Percentiles rank a stretch among this genome's conserved stretches.
Conservation (phyloP, 2,113 vertebrate species). For the Drymodes brunneopygia region DNA sequence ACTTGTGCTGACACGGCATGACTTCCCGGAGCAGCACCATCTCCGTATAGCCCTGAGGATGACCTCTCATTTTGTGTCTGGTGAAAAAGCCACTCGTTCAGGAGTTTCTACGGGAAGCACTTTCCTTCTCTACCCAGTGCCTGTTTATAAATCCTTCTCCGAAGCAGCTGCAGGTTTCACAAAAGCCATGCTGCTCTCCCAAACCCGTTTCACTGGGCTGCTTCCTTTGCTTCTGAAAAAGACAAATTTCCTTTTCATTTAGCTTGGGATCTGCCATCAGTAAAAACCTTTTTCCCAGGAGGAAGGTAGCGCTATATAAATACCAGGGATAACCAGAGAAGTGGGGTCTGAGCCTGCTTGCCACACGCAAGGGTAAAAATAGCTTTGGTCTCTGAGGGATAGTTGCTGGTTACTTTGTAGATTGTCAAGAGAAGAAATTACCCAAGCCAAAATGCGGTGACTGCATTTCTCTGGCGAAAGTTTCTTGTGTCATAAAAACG, state of each 20-base stretch:
- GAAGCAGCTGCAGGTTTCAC: neutral
- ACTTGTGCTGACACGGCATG: neutral
- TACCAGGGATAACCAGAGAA: neutral
- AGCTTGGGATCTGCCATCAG: neutral
- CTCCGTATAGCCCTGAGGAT: neutral
- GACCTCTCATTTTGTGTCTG: neutral
- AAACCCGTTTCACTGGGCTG: neutral
- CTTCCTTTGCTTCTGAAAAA: neutral
- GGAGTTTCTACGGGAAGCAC: neutral
- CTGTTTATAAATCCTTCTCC: neutral
- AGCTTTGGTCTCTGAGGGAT: neutral
- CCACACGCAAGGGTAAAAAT: neutral
- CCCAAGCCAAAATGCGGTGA: neutral
- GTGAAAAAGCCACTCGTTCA: neutral
- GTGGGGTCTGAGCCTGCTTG: neutral
- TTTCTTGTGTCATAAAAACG: constrained; percentile 34
- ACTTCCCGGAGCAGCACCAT: neutral
- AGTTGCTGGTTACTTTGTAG: constrained; percentile 2
- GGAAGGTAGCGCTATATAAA: neutral
- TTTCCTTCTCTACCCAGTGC: neutral
- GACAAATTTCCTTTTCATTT: neutral
- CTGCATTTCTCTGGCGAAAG: constrained; percentile 18
- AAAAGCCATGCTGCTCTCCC: neutral
- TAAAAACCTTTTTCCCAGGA: neutral
- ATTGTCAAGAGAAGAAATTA: constrained; percentile 7